Evolutionary conservation across 2,113 vertebrate species (phyloP).

Genomic region (Sminthopsis crassicaudata): DNA sequence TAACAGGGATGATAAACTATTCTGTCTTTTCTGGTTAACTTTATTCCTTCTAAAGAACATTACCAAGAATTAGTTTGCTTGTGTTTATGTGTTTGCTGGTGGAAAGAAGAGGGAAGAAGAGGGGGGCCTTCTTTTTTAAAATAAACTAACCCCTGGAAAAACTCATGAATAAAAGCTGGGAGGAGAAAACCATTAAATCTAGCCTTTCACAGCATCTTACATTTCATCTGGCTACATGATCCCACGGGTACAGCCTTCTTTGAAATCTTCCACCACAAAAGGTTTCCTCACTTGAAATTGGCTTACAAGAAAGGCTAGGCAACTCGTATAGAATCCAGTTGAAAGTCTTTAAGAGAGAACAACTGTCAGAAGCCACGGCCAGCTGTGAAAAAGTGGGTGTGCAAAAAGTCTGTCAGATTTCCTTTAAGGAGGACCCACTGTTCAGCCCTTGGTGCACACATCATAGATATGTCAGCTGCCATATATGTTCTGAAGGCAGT

Average conservation of each 20-base stretch:
- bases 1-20: neutral
- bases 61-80: neutral
- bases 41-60: neutral
- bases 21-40: neutral
- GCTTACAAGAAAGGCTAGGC: neutral
- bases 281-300: neutral
- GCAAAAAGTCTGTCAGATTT: neutral
- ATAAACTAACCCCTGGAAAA: neutral
- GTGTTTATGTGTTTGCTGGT: neutral
- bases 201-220: rapidly evolving
- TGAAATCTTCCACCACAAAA: neutral
- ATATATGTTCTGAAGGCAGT: neutral
- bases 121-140: neutral
- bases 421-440: neutral
- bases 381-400: neutral
- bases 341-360: neutral
- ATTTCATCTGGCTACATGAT: neutral
- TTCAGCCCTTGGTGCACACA: neutral
- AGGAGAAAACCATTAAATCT: rapidly evolving
- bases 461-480: neutral
- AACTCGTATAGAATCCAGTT: neutral
- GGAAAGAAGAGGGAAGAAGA: neutral
- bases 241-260: neutral
- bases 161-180: neutral
- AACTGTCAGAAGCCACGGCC: neutral